These are phyloP conservation scores for Ochotona princeps DNA, from an alignment of 2,113 vertebrate genomes.

Conservation along the genomic window DNA sequence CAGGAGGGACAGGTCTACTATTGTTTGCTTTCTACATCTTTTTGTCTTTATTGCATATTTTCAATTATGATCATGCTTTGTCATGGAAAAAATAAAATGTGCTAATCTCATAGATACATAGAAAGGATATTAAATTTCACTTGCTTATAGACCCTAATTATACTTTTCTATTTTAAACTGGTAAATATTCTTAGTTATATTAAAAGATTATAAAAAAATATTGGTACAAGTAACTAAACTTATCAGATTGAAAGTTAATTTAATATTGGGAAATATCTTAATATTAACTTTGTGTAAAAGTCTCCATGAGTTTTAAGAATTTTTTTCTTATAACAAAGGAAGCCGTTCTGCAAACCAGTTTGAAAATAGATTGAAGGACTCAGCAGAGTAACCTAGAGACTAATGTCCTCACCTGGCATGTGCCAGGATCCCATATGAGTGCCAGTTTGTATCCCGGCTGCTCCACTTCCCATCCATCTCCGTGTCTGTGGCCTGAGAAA, in stretches of 20 bases:
- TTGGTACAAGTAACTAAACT: constrained; percentile 13
- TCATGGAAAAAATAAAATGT: constrained; percentile 26
- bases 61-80: constrained; percentile 11
- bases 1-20: not conserved
- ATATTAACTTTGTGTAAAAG: constrained; percentile 20
- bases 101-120: constrained; percentile 26
- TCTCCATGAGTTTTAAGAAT: not conserved
- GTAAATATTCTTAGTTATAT: constrained; percentile 14
- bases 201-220: not conserved
- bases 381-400: too few species aligned
- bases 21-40: not conserved
- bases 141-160: not conserved
- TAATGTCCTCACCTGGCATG: too few species aligned
- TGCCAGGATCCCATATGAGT: too few species aligned
- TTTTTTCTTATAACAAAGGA: constrained; percentile 22
- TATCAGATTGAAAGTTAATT: constrained; percentile 47
- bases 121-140: constrained; percentile 40
- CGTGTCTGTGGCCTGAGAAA: too few species aligned
- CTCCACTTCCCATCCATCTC: too few species aligned
- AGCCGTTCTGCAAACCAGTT: not conserved
- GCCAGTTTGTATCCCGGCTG: too few species aligned
- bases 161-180: not conserved
- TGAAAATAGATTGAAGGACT: not conserved
- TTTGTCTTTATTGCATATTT: not conserved
- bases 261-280: constrained; percentile 25